These are phyloP conservation scores for Pterocles gutturalis DNA, from an alignment of 2,113 vertebrate genomes.

Conservation along the genomic window DNA sequence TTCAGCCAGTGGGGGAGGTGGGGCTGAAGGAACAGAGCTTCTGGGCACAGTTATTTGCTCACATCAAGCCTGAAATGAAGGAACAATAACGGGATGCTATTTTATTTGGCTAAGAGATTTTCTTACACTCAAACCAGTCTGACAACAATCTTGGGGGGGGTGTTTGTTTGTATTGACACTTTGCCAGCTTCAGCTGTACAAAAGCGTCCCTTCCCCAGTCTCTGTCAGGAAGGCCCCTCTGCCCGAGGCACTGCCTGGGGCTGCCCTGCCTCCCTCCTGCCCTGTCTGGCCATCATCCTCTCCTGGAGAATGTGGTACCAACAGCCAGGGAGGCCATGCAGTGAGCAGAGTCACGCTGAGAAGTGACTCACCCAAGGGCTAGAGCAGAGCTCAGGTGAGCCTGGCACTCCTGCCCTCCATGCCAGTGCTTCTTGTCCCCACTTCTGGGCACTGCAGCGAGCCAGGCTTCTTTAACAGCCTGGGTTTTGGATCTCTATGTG, in stretches of 20 bases:
- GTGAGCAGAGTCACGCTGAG: accelerated
- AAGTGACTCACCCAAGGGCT: neutral
- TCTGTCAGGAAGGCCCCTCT: accelerated
- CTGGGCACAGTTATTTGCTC: neutral
- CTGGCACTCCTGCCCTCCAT: neutral
- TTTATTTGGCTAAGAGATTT: slow-evolving; percentile 10
- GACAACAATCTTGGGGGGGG: neutral
- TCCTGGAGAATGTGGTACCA: neutral
- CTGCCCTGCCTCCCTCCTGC: neutral
- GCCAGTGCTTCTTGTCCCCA: neutral
- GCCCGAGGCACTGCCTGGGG: accelerated
- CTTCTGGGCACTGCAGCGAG: neutral
- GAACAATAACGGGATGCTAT: neutral
- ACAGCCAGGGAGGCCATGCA: accelerated
- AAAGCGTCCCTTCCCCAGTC: neutral
- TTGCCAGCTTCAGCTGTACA: neutral
- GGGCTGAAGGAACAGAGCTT: neutral
- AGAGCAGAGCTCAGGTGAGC: neutral
- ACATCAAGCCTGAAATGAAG: neutral
- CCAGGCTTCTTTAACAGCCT: neutral
- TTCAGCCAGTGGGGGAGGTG: neutral
- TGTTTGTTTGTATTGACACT: neutral
- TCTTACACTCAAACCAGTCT: neutral
- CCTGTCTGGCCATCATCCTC: neutral
- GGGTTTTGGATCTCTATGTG: neutral